Evolutionary conservation across 2,888 invertebrate species (phyloP).

Genomic region (Limnephilus rhombicus): DNA sequence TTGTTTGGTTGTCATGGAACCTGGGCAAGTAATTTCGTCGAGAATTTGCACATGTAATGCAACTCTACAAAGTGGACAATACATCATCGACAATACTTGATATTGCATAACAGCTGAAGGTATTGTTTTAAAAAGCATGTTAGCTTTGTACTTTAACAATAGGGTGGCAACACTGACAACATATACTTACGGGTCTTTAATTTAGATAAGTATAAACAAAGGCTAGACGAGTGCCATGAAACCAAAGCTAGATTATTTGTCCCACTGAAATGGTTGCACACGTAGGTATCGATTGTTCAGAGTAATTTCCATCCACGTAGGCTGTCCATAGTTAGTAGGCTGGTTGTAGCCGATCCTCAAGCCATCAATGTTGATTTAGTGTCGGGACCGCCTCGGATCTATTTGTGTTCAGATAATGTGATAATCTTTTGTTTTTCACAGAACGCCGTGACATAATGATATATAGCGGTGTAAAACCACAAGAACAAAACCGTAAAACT

Average conservation of each 20-base stretch:
- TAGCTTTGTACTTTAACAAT: too few species aligned
- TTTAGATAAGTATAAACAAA: too few species aligned
- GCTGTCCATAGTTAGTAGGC: neutral
- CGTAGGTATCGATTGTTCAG: neutral
- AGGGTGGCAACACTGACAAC: too few species aligned
- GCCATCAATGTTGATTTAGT: slow-evolving; percentile 33
- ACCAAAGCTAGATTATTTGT: neutral
- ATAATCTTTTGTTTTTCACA: slow-evolving; percentile 18
- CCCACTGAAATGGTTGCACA: neutral
- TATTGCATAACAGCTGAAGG: too few species aligned
- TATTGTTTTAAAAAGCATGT: too few species aligned
- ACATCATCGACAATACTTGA: too few species aligned
- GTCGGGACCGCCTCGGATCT: neutral
- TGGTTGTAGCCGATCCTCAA: neutral
- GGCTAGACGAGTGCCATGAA: too few species aligned
- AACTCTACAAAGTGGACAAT: too few species aligned
- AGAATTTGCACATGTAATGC: too few species aligned
- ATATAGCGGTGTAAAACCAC: slow-evolving; percentile 17
- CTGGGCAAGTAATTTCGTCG: too few species aligned
- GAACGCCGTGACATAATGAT: neutral
- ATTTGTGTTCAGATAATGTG: slow-evolving; percentile 35
- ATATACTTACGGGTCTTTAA: too few species aligned
- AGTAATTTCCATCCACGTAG: neutral
- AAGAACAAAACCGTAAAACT: slow-evolving; percentile 20
- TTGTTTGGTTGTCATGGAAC: too few species aligned